Evolutionary conservation across 2,113 vertebrate species (phyloP).

Genomic region (Grus americana): DNA sequence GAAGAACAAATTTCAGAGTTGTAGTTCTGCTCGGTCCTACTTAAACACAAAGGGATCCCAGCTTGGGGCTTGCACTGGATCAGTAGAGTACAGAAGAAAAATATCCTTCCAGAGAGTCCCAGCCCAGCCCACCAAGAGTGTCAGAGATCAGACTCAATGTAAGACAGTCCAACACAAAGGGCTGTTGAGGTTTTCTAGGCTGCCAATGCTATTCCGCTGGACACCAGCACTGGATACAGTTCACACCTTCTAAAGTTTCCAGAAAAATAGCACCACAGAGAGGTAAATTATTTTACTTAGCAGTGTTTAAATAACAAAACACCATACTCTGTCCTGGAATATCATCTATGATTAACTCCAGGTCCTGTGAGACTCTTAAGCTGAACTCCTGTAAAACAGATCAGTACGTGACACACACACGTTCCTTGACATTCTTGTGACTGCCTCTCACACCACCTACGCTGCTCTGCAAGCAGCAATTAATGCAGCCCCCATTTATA

Average conservation of each 20-base stretch:
- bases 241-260: neutral
- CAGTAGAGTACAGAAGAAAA: neutral
- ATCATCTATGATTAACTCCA: neutral
- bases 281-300: neutral
- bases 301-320: neutral
- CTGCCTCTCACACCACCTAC: neutral
- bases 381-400: neutral
- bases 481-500: neutral
- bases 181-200: neutral
- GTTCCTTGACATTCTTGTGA: neutral
- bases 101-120: neutral
- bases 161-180: neutral
- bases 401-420: fast-evolving
- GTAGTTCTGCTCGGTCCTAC: neutral
- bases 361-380: neutral
- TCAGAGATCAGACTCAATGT: neutral
- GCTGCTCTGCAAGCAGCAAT: neutral
- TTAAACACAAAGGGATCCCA: neutral
- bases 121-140: neutral
- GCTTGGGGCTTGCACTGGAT: neutral
- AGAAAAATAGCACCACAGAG: neutral
- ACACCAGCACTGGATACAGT: neutral
- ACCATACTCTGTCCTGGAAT: neutral
- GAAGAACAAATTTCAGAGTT: neutral
- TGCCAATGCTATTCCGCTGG: neutral